A percentile compares a stretch with the other conserved stretches of the same genome.
phyloP scores from a whole-genome alignment of 2,113 vertebrate species.

The Meleagris gallopavo region DNA sequence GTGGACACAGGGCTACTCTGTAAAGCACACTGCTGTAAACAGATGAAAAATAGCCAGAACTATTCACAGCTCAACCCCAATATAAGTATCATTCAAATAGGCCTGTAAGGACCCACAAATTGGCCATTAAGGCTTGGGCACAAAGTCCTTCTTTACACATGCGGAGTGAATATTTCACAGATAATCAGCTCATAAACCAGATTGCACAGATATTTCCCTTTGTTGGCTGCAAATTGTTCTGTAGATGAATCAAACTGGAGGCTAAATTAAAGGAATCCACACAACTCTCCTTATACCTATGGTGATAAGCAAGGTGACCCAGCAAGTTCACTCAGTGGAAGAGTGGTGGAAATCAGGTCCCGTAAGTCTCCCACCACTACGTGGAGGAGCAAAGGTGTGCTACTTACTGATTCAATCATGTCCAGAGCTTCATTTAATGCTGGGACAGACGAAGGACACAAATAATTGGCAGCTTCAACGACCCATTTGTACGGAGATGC shows the following conservation, averaged over 20 bases:
- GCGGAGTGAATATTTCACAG: not conserved
- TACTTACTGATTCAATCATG: constrained; percentile 91
- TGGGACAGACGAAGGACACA: constrained; percentile 83
- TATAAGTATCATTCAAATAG: not conserved
- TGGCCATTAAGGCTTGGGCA: not conserved
- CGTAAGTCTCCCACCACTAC: not conserved
- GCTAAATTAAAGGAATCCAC: not conserved
- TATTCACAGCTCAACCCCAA: not conserved
- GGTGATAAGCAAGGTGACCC: not conserved
- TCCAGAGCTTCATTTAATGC: constrained; percentile 91
- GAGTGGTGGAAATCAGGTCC: not conserved
- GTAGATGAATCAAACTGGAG: not conserved
- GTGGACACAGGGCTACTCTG: not conserved
- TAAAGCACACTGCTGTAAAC: not conserved
- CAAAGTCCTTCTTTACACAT: not conserved
- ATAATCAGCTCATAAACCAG: not conserved
- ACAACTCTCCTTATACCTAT: not conserved
- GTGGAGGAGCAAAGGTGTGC: not conserved
- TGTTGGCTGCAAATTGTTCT: not conserved
- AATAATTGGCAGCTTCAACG: constrained; percentile 87
- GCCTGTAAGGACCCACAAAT: not conserved
- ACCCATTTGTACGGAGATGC: constrained; percentile 85
- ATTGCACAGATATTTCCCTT: not conserved
- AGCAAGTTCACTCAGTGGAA: not conserved
- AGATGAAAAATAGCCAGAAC: not conserved